phyloP scores from a whole-genome alignment of 2,888 invertebrate genomes.

The Galerucella calmariensis region DNA sequence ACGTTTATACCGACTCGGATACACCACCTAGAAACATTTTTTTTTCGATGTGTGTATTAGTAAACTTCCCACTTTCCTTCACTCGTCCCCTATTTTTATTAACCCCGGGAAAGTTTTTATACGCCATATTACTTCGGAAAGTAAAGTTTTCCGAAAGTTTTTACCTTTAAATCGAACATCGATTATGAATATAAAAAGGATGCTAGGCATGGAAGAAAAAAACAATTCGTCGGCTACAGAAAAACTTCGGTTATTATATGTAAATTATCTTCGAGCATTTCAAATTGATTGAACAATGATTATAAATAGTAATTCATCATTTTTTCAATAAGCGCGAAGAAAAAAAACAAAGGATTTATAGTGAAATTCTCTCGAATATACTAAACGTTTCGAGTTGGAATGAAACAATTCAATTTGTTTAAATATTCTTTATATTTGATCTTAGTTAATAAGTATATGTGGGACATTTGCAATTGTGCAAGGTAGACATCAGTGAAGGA shows the following conservation, averaged over 20 bases:
- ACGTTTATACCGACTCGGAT: slow-evolving; percentile 39
- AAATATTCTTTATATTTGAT: no score
- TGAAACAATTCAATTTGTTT: no score
- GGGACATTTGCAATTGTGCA: no score
- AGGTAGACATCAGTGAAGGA: no score
- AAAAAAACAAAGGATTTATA: no score
- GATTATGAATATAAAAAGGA: slow-evolving; percentile 15
- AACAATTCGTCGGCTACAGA: not conserved
- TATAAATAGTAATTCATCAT: no score
- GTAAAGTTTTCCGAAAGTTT: slow-evolving; percentile 2
- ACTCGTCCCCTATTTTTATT: not conserved
- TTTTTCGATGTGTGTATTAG: slow-evolving; percentile 12
- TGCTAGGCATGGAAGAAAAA: not conserved
- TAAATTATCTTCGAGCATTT: no score
- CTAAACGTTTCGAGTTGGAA: no score
- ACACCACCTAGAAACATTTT: not conserved
- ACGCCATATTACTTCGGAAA: not conserved
- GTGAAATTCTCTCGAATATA: no score
- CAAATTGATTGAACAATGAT: no score
- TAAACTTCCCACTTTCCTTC: slow-evolving; percentile 1
- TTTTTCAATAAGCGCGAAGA: no score
- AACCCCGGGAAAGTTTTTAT: slow-evolving; percentile 3
- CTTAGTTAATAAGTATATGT: no score
- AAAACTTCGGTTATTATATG: not conserved
- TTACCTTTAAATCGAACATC: not conserved